These are phyloP conservation scores for Pelvicachromis taeniatus DNA, from an alignment of 2,113 vertebrate species.

Conservation along the genomic window DNA sequence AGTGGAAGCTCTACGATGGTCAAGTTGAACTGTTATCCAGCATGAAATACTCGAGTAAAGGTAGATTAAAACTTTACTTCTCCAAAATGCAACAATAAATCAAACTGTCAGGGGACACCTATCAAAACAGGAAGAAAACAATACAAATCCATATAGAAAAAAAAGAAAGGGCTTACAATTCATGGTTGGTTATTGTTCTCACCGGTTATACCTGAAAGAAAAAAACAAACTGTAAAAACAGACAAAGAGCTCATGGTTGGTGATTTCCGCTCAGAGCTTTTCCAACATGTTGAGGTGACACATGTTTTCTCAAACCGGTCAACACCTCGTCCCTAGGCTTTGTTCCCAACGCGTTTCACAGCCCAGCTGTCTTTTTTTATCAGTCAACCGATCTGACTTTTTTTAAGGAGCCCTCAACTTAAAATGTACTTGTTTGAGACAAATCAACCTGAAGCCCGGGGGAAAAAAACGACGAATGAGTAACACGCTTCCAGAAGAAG, in stretches of 20 bases:
- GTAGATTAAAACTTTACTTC: not conserved
- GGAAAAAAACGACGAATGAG: not conserved
- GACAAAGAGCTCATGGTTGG: not conserved
- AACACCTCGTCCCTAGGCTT: not conserved
- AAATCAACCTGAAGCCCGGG: not conserved
- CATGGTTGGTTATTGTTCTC: not conserved
- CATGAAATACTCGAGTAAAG: not conserved
- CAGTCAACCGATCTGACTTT: not conserved
- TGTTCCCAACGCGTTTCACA: not conserved
- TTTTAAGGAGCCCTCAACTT: not conserved
- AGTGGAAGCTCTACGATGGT: not conserved
- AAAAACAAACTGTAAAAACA: not conserved
- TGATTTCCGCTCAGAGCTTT: not conserved
- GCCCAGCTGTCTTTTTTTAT: not conserved
- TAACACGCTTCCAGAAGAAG: not conserved
- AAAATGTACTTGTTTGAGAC: not conserved
- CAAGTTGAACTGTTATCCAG: not conserved
- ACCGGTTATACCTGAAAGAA: not conserved
- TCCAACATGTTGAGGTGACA: not conserved
- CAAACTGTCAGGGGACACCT: not conserved
- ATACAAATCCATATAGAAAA: not conserved
- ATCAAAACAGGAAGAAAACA: not conserved
- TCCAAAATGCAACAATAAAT: not conserved
- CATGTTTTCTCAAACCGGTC: not conserved
- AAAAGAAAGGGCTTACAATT: slow-evolving; percentile 2